Conservation (phyloP, 2,888 invertebrate genomes). For the Cataglyphis cursor region DNA sequence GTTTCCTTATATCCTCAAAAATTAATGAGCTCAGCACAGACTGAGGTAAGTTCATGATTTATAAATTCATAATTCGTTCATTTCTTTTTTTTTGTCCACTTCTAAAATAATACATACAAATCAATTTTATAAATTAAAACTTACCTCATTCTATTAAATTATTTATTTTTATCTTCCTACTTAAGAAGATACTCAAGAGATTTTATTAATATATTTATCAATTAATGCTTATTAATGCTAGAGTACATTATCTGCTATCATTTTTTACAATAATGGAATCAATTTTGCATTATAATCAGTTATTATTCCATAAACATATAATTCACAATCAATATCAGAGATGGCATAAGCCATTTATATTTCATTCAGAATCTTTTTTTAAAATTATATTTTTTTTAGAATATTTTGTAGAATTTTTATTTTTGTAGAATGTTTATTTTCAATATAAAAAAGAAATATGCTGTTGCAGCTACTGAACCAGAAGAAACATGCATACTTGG, state of each 20-base stretch:
- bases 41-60: neutral
- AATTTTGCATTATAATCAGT: neutral
- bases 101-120: neutral
- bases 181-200: neutral
- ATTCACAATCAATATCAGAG: neutral
- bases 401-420: neutral
- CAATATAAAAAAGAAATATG: neutral
- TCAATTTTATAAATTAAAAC: neutral
- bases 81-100: neutral
- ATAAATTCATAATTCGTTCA: neutral
- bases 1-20: neutral
- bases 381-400: too few relatives aligned
- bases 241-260: neutral
- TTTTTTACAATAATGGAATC: neutral
- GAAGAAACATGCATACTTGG: slow-evolving; percentile 90
- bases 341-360: neutral
- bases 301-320: neutral
- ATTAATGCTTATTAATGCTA: neutral
- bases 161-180: neutral
- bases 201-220: neutral
- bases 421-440: too few relatives aligned
- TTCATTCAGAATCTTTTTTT: neutral
- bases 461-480: slow-evolving; percentile 81
- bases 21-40: neutral
- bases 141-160: neutral